Evolutionary conservation across 2,888 invertebrate genomes (phyloP).

Genomic region (Zootermopsis nevadensis): DNA sequence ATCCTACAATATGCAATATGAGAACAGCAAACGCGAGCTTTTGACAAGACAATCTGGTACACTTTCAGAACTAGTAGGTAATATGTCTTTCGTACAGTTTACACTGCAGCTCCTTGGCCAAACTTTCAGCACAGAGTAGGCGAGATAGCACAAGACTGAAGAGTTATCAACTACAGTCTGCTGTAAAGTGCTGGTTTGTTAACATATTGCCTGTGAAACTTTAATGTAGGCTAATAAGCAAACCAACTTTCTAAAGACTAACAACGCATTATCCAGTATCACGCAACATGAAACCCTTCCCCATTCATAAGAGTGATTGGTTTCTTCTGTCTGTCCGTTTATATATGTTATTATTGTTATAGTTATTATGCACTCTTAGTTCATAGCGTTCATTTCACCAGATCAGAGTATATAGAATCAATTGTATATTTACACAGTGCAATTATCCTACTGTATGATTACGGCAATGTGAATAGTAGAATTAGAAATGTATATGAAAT

Average conservation of each 20-base stretch:
- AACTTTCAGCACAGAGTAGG: not conserved
- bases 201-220: constrained; percentile 9
- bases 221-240: constrained; percentile 15
- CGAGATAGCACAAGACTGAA: not conserved
- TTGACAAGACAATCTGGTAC: not conserved
- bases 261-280: not conserved
- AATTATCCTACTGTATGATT: too few species aligned
- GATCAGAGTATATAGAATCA: too few species aligned
- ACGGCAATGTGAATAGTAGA: too few species aligned
- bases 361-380: too few species aligned
- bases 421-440: too few species aligned
- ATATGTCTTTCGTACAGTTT: constrained; percentile 30
- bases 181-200: not conserved
- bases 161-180: not conserved
- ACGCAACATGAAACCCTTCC: not conserved
- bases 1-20: too few species aligned
- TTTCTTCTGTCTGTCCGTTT: not conserved
- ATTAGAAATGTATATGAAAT: too few species aligned
- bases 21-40: too few species aligned
- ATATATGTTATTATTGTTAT: too few species aligned
- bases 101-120: constrained; percentile 8
- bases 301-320: not conserved
- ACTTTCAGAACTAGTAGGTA: constrained; percentile 11
- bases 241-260: not conserved
- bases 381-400: too few species aligned